phyloP scores from a whole-genome alignment of 2,797 vertebrate species.

The Alfaro cultratus region DNA sequence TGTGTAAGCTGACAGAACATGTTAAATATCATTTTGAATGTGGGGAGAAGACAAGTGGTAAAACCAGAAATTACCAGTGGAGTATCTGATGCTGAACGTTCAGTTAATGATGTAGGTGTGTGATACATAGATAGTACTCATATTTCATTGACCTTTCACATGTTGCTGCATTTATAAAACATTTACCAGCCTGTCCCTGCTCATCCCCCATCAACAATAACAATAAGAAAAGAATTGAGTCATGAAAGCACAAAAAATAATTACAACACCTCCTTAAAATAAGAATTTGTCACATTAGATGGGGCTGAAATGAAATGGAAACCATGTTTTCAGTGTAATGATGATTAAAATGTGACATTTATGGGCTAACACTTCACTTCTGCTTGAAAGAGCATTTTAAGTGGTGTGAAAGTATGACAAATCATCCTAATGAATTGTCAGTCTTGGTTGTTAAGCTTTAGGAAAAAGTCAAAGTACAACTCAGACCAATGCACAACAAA shows the following conservation, averaged over 20 bases:
- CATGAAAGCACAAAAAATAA: conserved; percentile 13
- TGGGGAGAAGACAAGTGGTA: conserved; percentile 22
- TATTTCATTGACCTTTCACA: conserved; percentile 59
- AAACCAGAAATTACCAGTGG: conserved; percentile 50
- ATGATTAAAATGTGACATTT: conserved; percentile 37
- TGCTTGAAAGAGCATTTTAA: conserved; percentile 2
- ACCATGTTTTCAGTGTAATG: conserved; percentile 19
- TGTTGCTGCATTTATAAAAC: conserved; percentile 56
- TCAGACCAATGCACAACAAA: conserved; percentile 6
- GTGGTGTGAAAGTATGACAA: conserved; percentile 17
- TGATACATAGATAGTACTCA: conserved; percentile 74
- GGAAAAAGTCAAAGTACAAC: conserved; percentile 36
- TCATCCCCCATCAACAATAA: conserved; percentile 26
- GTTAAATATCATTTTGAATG: conserved; percentile 45
- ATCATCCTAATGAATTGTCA: conserved; percentile 9
- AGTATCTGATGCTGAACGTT: conserved; percentile 63
- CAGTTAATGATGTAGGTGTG: conserved; percentile 68
- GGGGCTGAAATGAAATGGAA: neutral
- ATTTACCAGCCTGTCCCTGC: neutral
- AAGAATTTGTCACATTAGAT: neutral
- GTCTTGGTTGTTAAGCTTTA: conserved; percentile 38
- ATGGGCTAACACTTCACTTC: conserved; percentile 6
- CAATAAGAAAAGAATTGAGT: conserved; percentile 36
- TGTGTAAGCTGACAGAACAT: conserved; percentile 47
- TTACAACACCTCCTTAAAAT: conserved; percentile 35